These are phyloP conservation scores for Grallaria varia DNA, from an alignment of 2,113 vertebrate genomes.

Conservation along the genomic window DNA sequence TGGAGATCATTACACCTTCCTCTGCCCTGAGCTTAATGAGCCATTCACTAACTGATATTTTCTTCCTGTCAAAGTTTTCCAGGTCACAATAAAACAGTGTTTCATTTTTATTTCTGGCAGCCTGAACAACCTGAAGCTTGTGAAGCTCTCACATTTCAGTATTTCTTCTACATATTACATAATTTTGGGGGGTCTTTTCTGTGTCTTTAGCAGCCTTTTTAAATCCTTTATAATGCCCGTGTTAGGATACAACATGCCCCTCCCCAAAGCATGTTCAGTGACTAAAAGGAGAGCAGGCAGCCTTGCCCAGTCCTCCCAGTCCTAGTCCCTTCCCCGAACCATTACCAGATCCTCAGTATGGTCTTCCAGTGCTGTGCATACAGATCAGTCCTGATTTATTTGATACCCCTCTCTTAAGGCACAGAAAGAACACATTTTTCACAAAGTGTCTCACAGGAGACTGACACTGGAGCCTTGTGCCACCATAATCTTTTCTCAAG, in stretches of 20 bases:
- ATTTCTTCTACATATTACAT: neutral
- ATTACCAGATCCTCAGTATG: neutral
- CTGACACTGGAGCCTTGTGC: neutral
- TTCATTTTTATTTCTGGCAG: neutral
- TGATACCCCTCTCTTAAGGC: neutral
- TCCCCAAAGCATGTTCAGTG: neutral
- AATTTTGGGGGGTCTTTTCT: fast-evolving
- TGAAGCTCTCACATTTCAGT: neutral
- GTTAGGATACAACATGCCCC: neutral
- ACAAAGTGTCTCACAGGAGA: neutral
- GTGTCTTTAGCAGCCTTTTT: neutral
- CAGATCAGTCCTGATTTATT: neutral
- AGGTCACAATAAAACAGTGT: neutral
- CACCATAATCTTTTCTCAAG: neutral
- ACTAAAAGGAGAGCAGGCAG: neutral
- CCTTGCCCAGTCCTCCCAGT: neutral
- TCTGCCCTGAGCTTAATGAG: neutral
- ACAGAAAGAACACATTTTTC: neutral
- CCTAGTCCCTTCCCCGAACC: neutral
- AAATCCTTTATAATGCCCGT: neutral
- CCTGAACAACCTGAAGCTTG: neutral
- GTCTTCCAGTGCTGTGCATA: neutral
- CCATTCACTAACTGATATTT: neutral
- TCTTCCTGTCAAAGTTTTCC: neutral
- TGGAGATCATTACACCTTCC: neutral